Percentiles rank a stretch among this genome's conserved stretches.
These are phyloP conservation scores for Aramus guarauna DNA, from an alignment of 2,113 vertebrate species.

Conservation along the genomic window DNA sequence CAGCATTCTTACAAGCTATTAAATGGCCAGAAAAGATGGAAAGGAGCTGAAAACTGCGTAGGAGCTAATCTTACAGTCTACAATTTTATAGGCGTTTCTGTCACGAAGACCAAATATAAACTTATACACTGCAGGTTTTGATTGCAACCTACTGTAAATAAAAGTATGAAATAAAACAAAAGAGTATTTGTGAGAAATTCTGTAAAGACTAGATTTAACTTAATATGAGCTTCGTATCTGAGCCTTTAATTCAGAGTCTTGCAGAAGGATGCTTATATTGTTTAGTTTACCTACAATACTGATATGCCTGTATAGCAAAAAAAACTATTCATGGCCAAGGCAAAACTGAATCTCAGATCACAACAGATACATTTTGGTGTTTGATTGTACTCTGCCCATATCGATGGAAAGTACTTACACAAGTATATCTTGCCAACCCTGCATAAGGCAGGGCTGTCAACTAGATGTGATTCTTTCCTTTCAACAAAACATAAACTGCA, in stretches of 20 bases:
- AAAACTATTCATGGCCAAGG: accelerated
- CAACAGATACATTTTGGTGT: not conserved
- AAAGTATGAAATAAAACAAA: not conserved
- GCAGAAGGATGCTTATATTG: not conserved
- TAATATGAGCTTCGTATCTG: too few relatives aligned
- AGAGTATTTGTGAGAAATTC: not conserved
- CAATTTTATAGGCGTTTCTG: accelerated
- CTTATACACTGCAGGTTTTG: not conserved
- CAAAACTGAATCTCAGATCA: not conserved
- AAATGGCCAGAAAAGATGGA: not conserved
- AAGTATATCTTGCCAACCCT: too few relatives aligned
- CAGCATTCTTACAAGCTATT: not conserved
- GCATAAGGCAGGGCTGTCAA: not conserved
- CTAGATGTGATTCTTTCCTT: not conserved
- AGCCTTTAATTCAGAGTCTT: not conserved
- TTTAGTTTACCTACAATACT: not conserved
- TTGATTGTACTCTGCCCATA: not conserved
- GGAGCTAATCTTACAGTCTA: not conserved
- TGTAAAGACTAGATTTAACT: not conserved
- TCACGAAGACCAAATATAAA: not conserved
- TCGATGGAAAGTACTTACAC: not conserved
- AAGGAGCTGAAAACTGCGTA: not conserved
- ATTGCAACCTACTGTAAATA: not conserved
- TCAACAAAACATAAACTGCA: not conserved
- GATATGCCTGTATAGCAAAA: not conserved